A percentile compares a stretch with the other conserved stretches of the same genome.
These are phyloP conservation scores for Eristalinus sepulchralis DNA, from an alignment of 2,888 invertebrate genomes.

Conservation along the genomic window DNA sequence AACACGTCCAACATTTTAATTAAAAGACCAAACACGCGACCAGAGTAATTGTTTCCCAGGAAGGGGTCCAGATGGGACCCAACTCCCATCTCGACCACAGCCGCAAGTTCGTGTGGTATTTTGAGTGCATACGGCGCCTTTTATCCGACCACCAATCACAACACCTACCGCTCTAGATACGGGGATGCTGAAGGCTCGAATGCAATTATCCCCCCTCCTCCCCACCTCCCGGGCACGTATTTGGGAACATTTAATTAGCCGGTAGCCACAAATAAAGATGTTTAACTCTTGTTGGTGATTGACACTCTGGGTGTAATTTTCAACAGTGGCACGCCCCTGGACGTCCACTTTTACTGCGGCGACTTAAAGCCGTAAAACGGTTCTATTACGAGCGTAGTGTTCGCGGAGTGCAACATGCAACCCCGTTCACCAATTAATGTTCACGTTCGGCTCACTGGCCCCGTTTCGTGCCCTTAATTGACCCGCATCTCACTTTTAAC, in stretches of 20 bases:
- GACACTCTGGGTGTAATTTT: conserved; percentile 16
- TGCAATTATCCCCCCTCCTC: background rate
- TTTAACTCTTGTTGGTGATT: conserved; percentile 32
- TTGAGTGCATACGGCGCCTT: conserved; percentile 16
- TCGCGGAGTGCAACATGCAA: conserved; percentile 39
- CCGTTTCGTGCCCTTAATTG: conserved; percentile 45
- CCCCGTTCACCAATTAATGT: background rate
- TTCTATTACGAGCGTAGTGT: conserved; percentile 3
- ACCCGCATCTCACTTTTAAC: conserved; percentile 23
- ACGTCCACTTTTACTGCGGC: conserved; percentile 18
- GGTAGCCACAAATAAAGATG: conserved; percentile 12
- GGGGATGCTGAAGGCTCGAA: background rate
- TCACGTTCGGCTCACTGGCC: background rate
- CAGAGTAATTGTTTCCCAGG: background rate
- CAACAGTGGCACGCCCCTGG: background rate
- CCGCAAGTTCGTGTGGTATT: background rate
- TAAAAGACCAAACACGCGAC: conserved; percentile 22
- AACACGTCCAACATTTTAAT: conserved; percentile 12
- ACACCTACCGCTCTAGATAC: conserved; percentile 15
- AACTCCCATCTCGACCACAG: background rate
- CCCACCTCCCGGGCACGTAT: background rate
- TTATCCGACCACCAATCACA: conserved; percentile 31
- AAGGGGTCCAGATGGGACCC: background rate
- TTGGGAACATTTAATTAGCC: conserved; percentile 27
- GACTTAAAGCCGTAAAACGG: conserved; percentile 12